A percentile compares a stretch with the other conserved stretches of the same genome.
Conservation (phyloP, 2,113 vertebrate genomes). For the Lophochroa leadbeateri region DNA sequence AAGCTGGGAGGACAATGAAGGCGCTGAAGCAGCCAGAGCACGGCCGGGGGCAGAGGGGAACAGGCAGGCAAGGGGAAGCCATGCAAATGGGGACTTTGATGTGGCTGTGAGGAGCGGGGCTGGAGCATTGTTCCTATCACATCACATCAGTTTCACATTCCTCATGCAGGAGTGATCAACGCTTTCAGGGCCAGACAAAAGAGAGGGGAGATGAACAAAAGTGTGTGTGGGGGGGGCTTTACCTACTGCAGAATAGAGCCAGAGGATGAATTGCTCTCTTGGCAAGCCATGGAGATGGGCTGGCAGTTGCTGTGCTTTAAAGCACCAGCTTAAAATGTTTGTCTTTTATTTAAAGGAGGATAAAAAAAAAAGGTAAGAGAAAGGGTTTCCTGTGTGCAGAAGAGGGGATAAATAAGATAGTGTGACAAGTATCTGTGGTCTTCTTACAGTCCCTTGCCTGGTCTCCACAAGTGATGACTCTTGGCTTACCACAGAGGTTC, state of each 20-base stretch:
- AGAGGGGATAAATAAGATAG: neutral
- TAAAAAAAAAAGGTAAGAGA: neutral
- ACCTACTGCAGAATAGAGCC: conserved; percentile 58
- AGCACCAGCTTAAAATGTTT: conserved; percentile 60
- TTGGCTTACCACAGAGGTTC: neutral
- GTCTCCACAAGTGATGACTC: neutral
- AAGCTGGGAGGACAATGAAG: conserved; percentile 45
- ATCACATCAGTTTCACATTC: conserved; percentile 68
- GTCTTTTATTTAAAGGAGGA: conserved; percentile 6
- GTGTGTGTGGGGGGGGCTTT: conserved; percentile 5
- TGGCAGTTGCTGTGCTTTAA: conserved; percentile 51
- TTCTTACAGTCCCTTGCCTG: neutral
- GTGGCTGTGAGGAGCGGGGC: conserved; percentile 13
- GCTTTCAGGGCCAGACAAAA: conserved; percentile 64
- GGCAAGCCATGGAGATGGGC: conserved; percentile 49
- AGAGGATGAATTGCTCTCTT: conserved; percentile 66
- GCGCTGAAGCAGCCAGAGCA: conserved; percentile 49
- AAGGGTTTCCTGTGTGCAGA: conserved; percentile 46
- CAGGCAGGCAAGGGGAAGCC: conserved; percentile 58
- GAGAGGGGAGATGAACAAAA: conserved; percentile 53
- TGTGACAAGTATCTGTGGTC: neutral
- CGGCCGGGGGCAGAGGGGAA: conserved; percentile 50
- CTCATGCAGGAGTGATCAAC: conserved; percentile 64
- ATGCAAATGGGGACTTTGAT: conserved; percentile 66
- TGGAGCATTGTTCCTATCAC: conserved; percentile 60